Percentiles rank a stretch among this genome's conserved stretches.
Conservation (phyloP, 2,113 vertebrate species). For the Pithys albifrons region DNA sequence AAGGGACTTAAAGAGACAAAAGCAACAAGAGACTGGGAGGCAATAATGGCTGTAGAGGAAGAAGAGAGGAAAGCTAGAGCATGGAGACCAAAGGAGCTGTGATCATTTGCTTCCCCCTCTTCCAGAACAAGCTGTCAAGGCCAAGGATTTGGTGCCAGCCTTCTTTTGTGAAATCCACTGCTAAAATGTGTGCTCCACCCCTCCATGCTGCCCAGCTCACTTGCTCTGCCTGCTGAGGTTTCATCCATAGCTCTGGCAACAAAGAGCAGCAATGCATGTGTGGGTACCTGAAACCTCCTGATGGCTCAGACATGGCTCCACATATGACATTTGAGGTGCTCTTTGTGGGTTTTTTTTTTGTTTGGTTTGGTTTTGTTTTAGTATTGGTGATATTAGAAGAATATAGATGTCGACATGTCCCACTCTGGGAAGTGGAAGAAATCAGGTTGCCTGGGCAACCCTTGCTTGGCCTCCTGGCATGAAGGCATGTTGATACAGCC, state of each 20-base stretch:
- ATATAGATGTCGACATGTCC: background rate
- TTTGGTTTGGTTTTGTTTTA: rapidly evolving
- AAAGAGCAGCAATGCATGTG: background rate
- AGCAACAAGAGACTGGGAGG: rapidly evolving
- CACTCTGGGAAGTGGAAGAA: background rate
- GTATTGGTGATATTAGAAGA: background rate
- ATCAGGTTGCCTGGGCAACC: constrained; percentile 57
- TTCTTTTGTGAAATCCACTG: background rate
- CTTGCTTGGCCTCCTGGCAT: constrained; percentile 45
- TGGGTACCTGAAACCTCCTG: background rate
- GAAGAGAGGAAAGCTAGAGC: background rate
- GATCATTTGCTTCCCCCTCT: background rate
- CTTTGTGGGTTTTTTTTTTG: background rate
- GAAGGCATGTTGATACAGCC: constrained; percentile 27
- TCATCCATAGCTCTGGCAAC: background rate
- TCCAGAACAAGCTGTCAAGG: background rate
- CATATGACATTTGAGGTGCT: background rate
- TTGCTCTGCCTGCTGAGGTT: background rate
- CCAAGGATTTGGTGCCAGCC: background rate
- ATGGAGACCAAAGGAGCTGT: background rate
- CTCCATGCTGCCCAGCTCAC: background rate
- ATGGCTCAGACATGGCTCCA: background rate
- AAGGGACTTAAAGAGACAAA: background rate
- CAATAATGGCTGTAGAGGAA: background rate
- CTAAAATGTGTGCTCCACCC: background rate